Base-by-base conservation (phyloP, 2,888 invertebrate genomes). In the Limnephilus marmoratus region DNA sequence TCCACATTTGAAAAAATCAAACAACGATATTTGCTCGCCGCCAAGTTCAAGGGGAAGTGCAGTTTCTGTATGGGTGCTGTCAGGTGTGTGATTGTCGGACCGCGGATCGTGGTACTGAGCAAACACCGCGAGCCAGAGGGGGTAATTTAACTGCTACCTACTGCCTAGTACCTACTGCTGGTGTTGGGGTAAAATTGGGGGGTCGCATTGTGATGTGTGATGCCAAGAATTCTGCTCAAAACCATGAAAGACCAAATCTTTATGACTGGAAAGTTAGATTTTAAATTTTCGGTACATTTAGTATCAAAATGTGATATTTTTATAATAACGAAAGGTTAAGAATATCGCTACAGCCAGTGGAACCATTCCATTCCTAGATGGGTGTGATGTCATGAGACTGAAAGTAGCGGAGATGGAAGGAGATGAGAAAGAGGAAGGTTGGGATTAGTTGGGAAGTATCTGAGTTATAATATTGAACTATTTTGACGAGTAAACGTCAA, bases 81-180 rank as follows among this genome's bases (percentile, higher is more conserved):
- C 92, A 90, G 90, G 92, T 92, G 92, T 29, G 90, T 86, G 92
- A 92, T 92, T 92, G 89, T 90, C 82, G 41, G 89, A 91, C 91
- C 91, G 90, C 86, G 85, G 92, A 85, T 90, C 86, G 90, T 45
- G 86, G 86, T 85, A 45, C 92, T 81, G 81, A 45, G 81, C 90
- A 92, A 92, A 92, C 92, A 92, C 81, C 81, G 90, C 92, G 86
- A 81, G 90, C 53, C 90, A 90, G 31, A 80, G 88, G 83, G 82
- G 91, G 89, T 86, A 68, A 49, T 90, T 68, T 90, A 85, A 90
- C 81, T 68, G 85, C 31, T 34, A 13, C 34, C 31, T 31, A 82
- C 82, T 82, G 81, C 81, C 3, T 34, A 2, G 34, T 37, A 2
- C 41, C 68, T 68, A 68, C 24, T 68, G 87, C 87, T 88, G 82